Percentiles rank a stretch among this genome's conserved stretches.
Conservation (phyloP, 53 echinoderm and acorn worm species). For the Actinopyga echinites region DNA sequence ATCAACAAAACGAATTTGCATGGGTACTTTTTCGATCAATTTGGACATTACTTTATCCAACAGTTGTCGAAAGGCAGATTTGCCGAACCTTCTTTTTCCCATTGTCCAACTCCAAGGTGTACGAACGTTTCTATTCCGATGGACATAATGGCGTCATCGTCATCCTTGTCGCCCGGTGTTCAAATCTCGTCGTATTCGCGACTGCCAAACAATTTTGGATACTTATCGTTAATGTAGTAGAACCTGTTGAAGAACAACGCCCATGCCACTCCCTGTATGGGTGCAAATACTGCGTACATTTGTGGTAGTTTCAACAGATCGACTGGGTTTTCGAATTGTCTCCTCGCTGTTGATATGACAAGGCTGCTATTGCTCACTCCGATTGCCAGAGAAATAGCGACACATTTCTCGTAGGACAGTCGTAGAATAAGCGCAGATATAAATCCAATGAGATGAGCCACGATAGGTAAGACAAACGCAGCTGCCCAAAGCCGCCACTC, state of each 20-base stretch:
- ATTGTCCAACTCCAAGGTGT: too few species aligned
- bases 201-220: slow-evolving; percentile 4
- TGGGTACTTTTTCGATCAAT: too few species aligned
- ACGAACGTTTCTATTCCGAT: too few species aligned
- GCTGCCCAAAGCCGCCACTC: not conserved
- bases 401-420: slow-evolving; percentile 17
- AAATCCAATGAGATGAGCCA: slow-evolving; percentile 12
- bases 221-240: not conserved
- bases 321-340: not conserved
- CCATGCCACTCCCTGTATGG: slow-evolving; percentile 25
- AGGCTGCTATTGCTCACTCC: slow-evolving; percentile 27
- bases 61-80: too few species aligned
- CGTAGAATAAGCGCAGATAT: not conserved
- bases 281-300: slow-evolving; percentile 18
- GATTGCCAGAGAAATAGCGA: slow-evolving; percentile 33
- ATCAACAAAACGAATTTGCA: too few species aligned
- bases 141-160: too few species aligned
- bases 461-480: slow-evolving; percentile 2
- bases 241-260: slow-evolving; percentile 23
- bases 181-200: not conserved
- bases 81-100: too few species aligned
- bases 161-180: not conserved
- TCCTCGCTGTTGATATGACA: not conserved
- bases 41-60: too few species aligned
- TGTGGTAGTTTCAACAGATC: slow-evolving; percentile 5